Base-by-base conservation (phyloP, 2,888 invertebrate genomes). In the Dynastes tityus region DNA sequence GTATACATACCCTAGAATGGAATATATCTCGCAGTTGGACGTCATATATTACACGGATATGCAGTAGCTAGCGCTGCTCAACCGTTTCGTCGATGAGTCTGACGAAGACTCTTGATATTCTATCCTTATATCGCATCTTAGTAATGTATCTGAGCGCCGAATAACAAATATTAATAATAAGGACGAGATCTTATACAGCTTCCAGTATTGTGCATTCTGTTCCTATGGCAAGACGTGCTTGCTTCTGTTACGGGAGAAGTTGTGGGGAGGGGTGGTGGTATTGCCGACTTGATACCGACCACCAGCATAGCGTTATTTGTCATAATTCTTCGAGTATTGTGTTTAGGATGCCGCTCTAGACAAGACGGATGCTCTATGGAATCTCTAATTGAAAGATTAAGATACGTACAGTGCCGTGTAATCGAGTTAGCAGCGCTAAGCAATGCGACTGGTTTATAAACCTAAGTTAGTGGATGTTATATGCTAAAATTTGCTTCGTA, bases 21-120 rank as follows among this genome's bases (percentile, higher is more conserved):
- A 82, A 84, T 83, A 84, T 82, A 82, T 83, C 82, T 83, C 83
- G 67, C 82, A 79, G 83, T 82, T 77, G 83, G 83, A 83, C 78
- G 78, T 81, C 82, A 82, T 84, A 83, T 81, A 82, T 83, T 84
- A 83, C 82, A 80, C 76, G 80, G 81, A 73, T 80, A 79, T 78
- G 81, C 81, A 78, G 82, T 82, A 82, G 83, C 82, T 45, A 2
- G 11, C 45, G 45, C 2, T 45, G 78, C 81, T 82, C 79, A 80
- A 79, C 79, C 79, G 78, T 75, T 82, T 49, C 81, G 80, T 79
- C 79, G 79, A 77, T 70, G 77, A 61, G 45, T 4, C 27, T 70
- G 51, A 16, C 51, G 37, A 61, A 81, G 81, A 80, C 65, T 67
- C 22, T 63, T 73, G 67, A 78, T 76, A 79, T 80, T 76, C 80